These are phyloP conservation scores for Parus major DNA, from an alignment of 2,113 vertebrate species.

Conservation along the genomic window DNA sequence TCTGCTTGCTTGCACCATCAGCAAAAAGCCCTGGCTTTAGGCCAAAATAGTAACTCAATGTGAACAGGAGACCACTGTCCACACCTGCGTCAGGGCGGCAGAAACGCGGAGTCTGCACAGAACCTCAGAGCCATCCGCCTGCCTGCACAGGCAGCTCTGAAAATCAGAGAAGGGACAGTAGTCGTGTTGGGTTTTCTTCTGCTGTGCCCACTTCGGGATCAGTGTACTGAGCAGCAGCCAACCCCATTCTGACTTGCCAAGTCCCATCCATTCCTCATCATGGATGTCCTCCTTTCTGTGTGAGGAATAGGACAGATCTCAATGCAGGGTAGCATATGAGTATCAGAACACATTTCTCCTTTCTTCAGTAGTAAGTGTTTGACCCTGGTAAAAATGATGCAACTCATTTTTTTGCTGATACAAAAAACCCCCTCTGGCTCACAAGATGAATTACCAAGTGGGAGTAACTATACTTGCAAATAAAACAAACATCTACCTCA, in stretches of 20 bases:
- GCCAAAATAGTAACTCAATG: background rate
- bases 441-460: background rate
- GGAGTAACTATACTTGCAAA: background rate
- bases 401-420: background rate
- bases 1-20: background rate
- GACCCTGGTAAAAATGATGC: background rate
- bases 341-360: background rate
- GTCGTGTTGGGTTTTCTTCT: fast-evolving
- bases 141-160: background rate
- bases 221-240: background rate
- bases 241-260: background rate
- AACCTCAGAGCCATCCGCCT: background rate
- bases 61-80: background rate
- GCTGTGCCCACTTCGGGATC: fast-evolving
- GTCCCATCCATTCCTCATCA: background rate
- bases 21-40: background rate
- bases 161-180: background rate
- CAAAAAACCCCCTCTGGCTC: background rate
- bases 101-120: fast-evolving
- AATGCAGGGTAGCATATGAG: background rate
- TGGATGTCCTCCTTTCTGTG: background rate
- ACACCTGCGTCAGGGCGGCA: fast-evolving
- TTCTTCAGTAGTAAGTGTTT: background rate
- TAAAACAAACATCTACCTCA: background rate
- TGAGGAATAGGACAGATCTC: background rate